Percentiles rank a stretch among this genome's conserved stretches.
These are phyloP conservation scores for Corythaixoides concolor DNA, from an alignment of 2,113 vertebrate species.

Conservation along the genomic window DNA sequence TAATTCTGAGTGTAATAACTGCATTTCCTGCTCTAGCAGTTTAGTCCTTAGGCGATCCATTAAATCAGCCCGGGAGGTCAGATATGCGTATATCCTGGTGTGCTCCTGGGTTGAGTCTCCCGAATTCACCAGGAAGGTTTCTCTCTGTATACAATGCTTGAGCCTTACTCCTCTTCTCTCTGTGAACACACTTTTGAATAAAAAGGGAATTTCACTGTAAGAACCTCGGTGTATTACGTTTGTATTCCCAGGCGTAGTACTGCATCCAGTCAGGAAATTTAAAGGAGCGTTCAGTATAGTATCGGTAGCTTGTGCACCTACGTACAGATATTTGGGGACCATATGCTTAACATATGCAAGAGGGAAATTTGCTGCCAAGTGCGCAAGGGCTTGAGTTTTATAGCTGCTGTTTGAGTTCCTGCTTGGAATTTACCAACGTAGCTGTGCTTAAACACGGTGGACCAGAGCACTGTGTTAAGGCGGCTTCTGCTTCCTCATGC, in stretches of 20 bases:
- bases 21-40: background rate
- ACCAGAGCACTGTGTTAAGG: accelerated
- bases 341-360: background rate
- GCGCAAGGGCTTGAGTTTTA: background rate
- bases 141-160: background rate
- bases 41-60: background rate
- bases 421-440: background rate
- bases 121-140: accelerated
- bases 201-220: background rate
- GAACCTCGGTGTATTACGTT: accelerated
- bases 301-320: background rate
- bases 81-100: background rate
- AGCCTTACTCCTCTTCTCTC: background rate
- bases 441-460: background rate
- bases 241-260: background rate
- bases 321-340: background rate
- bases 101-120: background rate
- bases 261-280: background rate
- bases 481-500: accelerated
- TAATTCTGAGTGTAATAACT: background rate
- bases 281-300: accelerated
- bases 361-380: background rate
- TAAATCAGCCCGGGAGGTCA: background rate
- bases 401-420: background rate
- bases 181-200: background rate